phyloP scores from a whole-genome alignment of 1,140 invertebrate species.

The Eueides isabella region DNA sequence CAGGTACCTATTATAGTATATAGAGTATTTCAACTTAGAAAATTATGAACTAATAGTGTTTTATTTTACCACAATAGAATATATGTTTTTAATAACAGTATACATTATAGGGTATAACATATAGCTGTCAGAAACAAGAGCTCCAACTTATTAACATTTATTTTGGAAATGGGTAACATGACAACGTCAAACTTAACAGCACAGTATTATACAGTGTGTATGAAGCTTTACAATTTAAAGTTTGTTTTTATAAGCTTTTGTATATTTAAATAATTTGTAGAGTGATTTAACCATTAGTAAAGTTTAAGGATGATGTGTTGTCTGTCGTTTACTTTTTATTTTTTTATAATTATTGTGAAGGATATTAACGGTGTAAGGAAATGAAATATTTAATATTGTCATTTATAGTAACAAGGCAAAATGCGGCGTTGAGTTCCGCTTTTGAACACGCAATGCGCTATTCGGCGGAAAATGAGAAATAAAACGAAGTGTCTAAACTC shows the following conservation, averaged over 20 bases:
- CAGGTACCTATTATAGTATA: too few relatives aligned
- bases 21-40: not conserved
- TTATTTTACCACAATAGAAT: not conserved
- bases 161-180: conserved; percentile 7
- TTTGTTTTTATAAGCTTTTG: not conserved
- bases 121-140: not conserved
- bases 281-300: not conserved
- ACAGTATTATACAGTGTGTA: too few relatives aligned
- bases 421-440: too few relatives aligned
- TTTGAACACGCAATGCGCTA: too few relatives aligned
- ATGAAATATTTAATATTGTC: too few relatives aligned
- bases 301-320: not conserved
- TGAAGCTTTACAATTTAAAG: not conserved
- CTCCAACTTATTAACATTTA: not conserved
- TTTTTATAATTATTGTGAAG: too few relatives aligned
- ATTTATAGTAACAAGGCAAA: too few relatives aligned
- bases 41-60: not conserved
- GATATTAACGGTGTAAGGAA: too few relatives aligned
- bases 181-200: not conserved
- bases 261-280: not conserved
- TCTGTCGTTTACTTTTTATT: too few relatives aligned
- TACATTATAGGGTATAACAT: not conserved
- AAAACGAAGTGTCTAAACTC: too few relatives aligned
- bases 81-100: not conserved
- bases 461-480: too few relatives aligned